Base-by-base conservation (phyloP, 2,797 vertebrate genomes). In the Sebastes oblongus region DNA sequence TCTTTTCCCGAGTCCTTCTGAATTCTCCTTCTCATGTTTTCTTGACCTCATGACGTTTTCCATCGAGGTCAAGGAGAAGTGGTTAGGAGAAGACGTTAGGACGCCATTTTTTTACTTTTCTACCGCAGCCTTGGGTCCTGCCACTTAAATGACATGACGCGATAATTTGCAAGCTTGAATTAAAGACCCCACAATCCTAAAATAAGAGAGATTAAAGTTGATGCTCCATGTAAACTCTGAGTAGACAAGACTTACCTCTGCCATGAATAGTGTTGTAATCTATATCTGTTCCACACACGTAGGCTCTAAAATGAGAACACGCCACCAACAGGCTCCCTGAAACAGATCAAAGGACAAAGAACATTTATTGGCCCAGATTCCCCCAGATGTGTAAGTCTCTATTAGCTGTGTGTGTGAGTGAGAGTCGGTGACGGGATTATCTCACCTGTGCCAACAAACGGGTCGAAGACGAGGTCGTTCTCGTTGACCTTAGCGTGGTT, bases 191-290 rank as follows among this genome's bases (percentile, higher is more conserved):
- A 24, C 7, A 52, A 11, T 50, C 11, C 4, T 16, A 20, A 59
- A 68, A 42, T 8, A 9, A 16, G 13, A 55, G 29, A 60, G 25
- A 24, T 13, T 16, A 1, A 6, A 66, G 29, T 5, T 64, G 36
- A 10, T 46, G 4, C 42, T 16, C 4, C 6, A 34, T 10, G 1
- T 55, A 4, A 61, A 4, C 34, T 75, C 8, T 4, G 13, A 30
- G 22, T 3, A 4, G 20, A 67, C 9, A 59, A 52, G 70, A 65
- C 34, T 0, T 95, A 99, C 98, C 98, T 93, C 97, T 95, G 72
- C 98, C 98, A 29, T 99, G 98, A 82, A 99, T 96, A 61, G 97
- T 99, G 93, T 98, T 99, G 93, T 98, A 99, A 94, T 99, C 98
- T 66, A 99, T 99, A 87, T 99, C 98, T 67, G 97, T 96, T 80